A percentile compares a stretch with the other conserved stretches of the same genome.
Evolutionary conservation across 2,797 vertebrate genomes (phyloP).

Genomic region (Nasua narica): DNA sequence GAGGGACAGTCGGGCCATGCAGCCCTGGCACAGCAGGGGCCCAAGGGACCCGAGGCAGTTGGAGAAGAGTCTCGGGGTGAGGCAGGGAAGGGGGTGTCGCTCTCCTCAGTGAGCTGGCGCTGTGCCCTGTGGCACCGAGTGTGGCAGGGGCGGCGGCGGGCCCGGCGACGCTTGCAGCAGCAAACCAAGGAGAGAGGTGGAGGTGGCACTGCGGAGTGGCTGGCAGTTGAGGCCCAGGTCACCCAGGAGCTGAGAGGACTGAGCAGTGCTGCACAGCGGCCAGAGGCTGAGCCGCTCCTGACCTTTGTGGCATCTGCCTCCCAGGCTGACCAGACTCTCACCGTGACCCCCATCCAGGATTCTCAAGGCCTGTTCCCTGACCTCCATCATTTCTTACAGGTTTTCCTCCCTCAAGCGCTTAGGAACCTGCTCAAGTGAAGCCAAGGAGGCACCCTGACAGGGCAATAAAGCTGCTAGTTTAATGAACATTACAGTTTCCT

Average conservation of each 20-base stretch:
- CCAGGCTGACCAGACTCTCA: slow-evolving; percentile 77
- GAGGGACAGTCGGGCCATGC: background rate
- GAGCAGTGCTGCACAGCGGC: slow-evolving; percentile 29
- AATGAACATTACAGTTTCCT: background rate
- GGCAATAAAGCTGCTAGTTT: slow-evolving; percentile 69
- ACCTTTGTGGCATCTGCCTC: slow-evolving; percentile 82
- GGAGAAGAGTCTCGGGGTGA: background rate
- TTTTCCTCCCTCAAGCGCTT: slow-evolving; percentile 86
- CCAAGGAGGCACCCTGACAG: background rate
- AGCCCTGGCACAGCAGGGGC: background rate
- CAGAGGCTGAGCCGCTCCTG: slow-evolving; percentile 76
- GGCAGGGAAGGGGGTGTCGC: slow-evolving; percentile 54
- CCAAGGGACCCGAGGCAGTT: rapidly evolving
- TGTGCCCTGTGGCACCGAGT: slow-evolving; percentile 86
- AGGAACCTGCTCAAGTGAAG: slow-evolving; percentile 49
- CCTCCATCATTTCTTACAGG: slow-evolving; percentile 92
- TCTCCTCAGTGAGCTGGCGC: slow-evolving; percentile 80
- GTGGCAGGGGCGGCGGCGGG: slow-evolving; percentile 91
- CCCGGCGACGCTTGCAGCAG: slow-evolving; percentile 88
- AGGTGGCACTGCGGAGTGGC: slow-evolving; percentile 70
- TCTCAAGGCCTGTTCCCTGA: slow-evolving; percentile 84
- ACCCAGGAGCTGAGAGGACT: slow-evolving; percentile 83
- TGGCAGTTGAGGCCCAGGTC: slow-evolving; percentile 88
- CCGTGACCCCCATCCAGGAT: slow-evolving; percentile 79
- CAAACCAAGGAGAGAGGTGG: slow-evolving; percentile 37